phyloP scores from a whole-genome alignment of 92 coral and sea anemone genomes.

The Desmophyllum pertusum region DNA sequence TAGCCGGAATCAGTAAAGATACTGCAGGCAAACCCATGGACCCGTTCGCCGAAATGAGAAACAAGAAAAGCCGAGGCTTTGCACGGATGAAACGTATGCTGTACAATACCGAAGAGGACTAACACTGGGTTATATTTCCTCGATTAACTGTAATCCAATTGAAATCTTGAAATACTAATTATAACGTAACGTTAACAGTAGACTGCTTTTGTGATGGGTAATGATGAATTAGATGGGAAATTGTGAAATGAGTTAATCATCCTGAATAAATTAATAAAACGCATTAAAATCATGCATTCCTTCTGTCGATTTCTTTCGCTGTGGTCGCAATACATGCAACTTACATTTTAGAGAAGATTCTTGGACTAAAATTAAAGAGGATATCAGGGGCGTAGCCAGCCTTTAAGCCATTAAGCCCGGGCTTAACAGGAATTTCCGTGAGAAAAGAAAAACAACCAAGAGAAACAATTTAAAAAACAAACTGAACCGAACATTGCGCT shows the following conservation, averaged over 20 bases:
- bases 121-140: not conserved
- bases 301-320: too few relatives aligned
- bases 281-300: too few relatives aligned
- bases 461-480: too few relatives aligned
- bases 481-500: too few relatives aligned
- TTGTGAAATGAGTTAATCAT: not conserved
- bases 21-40: not conserved
- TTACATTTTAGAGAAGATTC: too few relatives aligned
- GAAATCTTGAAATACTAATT: not conserved
- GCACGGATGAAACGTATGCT: not conserved
- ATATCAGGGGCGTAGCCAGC: too few relatives aligned
- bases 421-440: too few relatives aligned
- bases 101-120: not conserved
- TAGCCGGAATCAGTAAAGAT: not conserved
- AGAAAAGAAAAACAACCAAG: too few relatives aligned
- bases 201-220: not conserved
- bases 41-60: not conserved
- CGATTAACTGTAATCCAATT: not conserved
- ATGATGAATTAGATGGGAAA: not conserved
- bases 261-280: not conserved
- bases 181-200: not conserved
- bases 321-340: too few relatives aligned
- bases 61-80: not conserved
- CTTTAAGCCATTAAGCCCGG: too few relatives aligned
- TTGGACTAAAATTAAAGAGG: too few relatives aligned